phyloP scores from a whole-genome alignment of 2,113 vertebrate genomes.

The Triplophysa siluroides region DNA sequence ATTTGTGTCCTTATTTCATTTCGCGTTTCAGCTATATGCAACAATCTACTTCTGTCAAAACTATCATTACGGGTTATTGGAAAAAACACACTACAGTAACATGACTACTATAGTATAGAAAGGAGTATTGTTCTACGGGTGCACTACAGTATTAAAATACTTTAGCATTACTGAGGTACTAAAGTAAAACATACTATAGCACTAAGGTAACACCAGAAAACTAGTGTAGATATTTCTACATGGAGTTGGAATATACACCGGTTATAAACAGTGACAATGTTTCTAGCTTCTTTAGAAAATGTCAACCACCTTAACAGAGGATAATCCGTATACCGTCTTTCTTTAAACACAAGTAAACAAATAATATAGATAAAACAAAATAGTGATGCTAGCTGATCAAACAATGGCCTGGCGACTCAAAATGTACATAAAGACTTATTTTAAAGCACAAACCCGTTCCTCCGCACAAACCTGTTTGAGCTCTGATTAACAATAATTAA shows the following conservation, averaged over 20 bases:
- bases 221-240: slow-evolving; percentile 32
- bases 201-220: slow-evolving; percentile 15
- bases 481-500: slow-evolving; percentile 61
- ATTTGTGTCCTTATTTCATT: slow-evolving; percentile 44
- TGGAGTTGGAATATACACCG: slow-evolving; percentile 21
- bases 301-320: slow-evolving; percentile 33
- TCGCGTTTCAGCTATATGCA: slow-evolving; percentile 39
- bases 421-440: slow-evolving; percentile 43
- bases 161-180: slow-evolving; percentile 34
- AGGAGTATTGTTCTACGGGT: slow-evolving; percentile 6
- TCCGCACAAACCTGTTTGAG: slow-evolving; percentile 35
- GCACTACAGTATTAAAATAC: slow-evolving; percentile 32
- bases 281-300: slow-evolving; percentile 16
- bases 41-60: slow-evolving; percentile 52
- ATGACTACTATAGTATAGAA: slow-evolving; percentile 26
- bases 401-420: slow-evolving; percentile 47
- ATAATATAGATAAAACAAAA: slow-evolving; percentile 53
- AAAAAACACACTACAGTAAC: slow-evolving; percentile 52
- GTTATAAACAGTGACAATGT: slow-evolving; percentile 40
- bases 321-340: slow-evolving; percentile 31
- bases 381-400: slow-evolving; percentile 41
- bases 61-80: slow-evolving; percentile 50
- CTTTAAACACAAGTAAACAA: slow-evolving; percentile 56
- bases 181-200: slow-evolving; percentile 25
- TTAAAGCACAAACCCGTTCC: slow-evolving; percentile 47